A percentile compares a stretch with the other conserved stretches of the same genome.
Evolutionary conservation across 1,140 invertebrate species (phyloP).

Genomic region (Drosophila fuyamai): DNA sequence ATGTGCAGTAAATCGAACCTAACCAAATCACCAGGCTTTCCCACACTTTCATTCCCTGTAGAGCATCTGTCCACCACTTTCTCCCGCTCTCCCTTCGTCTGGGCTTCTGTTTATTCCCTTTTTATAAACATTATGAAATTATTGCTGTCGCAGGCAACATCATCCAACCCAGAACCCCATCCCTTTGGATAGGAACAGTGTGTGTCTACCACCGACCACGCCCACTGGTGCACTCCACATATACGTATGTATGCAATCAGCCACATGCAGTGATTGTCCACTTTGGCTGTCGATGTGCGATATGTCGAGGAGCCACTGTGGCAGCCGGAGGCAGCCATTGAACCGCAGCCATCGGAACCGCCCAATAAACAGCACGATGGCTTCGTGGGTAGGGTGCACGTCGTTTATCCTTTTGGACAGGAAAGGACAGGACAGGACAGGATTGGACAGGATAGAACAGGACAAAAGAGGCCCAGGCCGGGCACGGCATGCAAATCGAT

Average conservation of each 20-base stretch:
- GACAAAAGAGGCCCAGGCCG: constrained; percentile 10
- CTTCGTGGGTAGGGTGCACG: not conserved
- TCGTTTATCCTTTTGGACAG: constrained; percentile 57
- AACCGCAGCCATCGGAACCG: constrained; percentile 62
- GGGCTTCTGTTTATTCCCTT: constrained; percentile 35
- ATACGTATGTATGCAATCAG: constrained; percentile 62
- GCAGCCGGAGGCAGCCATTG: constrained; percentile 33
- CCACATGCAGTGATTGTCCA: constrained; percentile 77
- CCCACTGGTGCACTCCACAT: constrained; percentile 25
- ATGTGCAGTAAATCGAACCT: not conserved
- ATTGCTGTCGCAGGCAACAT: constrained; percentile 65
- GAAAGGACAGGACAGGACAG: constrained; percentile 11
- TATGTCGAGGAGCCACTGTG: constrained; percentile 27
- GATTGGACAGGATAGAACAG: constrained; percentile 1
- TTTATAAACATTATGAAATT: constrained; percentile 64
- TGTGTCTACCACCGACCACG: not conserved
- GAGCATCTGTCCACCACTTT: constrained; percentile 17
- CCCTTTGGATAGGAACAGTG: constrained; percentile 25
- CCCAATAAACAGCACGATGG: constrained; percentile 70
- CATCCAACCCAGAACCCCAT: not conserved
- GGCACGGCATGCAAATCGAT: constrained; percentile 78
- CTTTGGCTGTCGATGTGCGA: constrained; percentile 47
- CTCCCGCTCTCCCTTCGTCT: not conserved
- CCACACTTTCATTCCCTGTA: not conserved
- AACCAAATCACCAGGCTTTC: not conserved